phyloP scores from a whole-genome alignment of 2,113 vertebrate genomes.

The Pogona vitticeps region DNA sequence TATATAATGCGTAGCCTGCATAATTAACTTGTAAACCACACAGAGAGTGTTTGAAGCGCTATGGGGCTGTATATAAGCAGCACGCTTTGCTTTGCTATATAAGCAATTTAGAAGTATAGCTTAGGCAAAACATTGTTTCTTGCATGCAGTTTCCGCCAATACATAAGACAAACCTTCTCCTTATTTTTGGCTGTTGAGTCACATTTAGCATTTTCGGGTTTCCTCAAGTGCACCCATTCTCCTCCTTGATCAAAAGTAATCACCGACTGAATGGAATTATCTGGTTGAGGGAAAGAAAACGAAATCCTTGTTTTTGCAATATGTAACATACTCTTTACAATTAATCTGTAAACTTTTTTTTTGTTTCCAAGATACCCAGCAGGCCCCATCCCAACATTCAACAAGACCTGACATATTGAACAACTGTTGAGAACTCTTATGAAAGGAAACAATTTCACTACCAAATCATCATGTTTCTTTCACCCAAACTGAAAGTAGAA shows the following conservation, averaged over 20 bases:
- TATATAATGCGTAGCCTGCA: too few relatives aligned
- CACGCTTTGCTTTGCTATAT: too few relatives aligned
- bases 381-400: background rate
- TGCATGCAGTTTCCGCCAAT: background rate
- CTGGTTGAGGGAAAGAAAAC: conserved; percentile 61
- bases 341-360: background rate
- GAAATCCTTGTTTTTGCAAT: conserved; percentile 24
- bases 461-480: too few relatives aligned
- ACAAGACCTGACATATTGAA: background rate
- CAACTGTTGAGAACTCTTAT: background rate
- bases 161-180: conserved; percentile 78
- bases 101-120: background rate
- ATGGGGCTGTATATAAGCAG: too few relatives aligned
- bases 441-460: background rate
- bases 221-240: conserved; percentile 85
- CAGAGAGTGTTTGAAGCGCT: too few relatives aligned
- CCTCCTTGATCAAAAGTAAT: conserved; percentile 92
- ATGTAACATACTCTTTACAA: background rate
- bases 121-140: background rate
- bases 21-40: too few relatives aligned
- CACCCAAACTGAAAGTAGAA: background rate
- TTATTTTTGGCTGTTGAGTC: conserved; percentile 85
- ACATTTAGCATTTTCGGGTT: conserved; percentile 85
- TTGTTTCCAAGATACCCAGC: background rate
- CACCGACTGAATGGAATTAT: conserved; percentile 87